Evolutionary conservation across 2,888 invertebrate genomes (phyloP).

Genomic region (Ceriagrion tenellum): DNA sequence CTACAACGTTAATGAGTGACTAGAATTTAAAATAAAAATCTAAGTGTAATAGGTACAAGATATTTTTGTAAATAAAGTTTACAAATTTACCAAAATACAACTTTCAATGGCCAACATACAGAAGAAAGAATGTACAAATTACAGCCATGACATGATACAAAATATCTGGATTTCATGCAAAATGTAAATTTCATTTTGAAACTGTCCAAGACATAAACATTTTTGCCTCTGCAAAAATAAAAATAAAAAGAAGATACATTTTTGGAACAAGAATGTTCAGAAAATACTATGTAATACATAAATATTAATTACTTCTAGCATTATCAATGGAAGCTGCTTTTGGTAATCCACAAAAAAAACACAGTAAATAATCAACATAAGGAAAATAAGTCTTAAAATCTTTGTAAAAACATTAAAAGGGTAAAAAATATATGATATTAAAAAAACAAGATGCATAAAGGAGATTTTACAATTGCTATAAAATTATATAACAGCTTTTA

Average conservation of each 20-base stretch:
- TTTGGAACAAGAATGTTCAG: background rate
- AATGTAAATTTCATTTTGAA: conserved; percentile 15
- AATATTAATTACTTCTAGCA: background rate
- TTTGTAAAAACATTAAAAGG: background rate
- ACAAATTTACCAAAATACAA: conserved; percentile 39
- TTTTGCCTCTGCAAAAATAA: background rate
- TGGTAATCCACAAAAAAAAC: background rate
- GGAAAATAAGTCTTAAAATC: conserved; percentile 17
- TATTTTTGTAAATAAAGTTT: background rate
- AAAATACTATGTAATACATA: background rate
- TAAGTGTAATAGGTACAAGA: background rate
- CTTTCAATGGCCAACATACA: background rate
- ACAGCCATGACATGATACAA: conserved; percentile 45
- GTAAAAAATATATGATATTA: conserved; percentile 1
- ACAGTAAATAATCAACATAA: background rate
- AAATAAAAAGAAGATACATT: background rate
- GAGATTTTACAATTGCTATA: background rate
- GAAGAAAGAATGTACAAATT: conserved; percentile 29
- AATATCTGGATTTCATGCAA: conserved; percentile 28
- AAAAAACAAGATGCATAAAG: background rate
- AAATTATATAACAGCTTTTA: background rate
- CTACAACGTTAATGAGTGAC: no score
- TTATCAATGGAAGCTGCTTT: background rate
- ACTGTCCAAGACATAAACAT: conserved; percentile 23
- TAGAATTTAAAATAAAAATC: background rate